Conservation (phyloP, 2,113 vertebrate genomes). For the Dryoscopus gambensis region DNA sequence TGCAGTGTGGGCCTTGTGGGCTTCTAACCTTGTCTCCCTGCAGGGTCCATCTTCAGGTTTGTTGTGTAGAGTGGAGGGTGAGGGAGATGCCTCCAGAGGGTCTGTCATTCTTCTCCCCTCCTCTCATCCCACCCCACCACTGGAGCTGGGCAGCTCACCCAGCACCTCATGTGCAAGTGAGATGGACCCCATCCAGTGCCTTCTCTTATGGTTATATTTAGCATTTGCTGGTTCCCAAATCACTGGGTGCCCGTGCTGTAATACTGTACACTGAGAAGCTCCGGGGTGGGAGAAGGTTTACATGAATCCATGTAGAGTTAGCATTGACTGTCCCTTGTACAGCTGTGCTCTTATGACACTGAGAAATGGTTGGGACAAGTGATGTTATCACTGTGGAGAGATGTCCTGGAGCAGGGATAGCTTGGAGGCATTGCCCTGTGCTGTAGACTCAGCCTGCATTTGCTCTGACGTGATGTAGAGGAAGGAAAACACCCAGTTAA, state of each 20-base stretch:
- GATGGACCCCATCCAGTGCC: neutral
- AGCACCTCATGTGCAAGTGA: neutral
- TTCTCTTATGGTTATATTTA: neutral
- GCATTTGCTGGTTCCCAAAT: neutral
- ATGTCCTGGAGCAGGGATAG: neutral
- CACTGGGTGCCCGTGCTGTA: neutral
- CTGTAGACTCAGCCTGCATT: neutral
- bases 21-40: neutral
- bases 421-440: neutral
- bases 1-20: neutral
- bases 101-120: neutral
- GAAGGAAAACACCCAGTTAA: neutral
- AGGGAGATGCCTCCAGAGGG: neutral
- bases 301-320: fast-evolving
- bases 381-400: fast-evolving
- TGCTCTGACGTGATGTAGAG: neutral
- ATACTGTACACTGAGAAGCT: neutral
- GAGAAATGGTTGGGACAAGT: neutral
- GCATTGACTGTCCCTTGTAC: neutral
- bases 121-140: neutral
- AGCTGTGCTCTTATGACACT: neutral
- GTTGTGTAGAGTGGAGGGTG: fast-evolving
- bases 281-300: neutral
- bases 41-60: neutral
- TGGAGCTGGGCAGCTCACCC: neutral